phyloP scores from a whole-genome alignment of 1,140 invertebrate genomes.

The Catajapyx aquilonaris region DNA sequence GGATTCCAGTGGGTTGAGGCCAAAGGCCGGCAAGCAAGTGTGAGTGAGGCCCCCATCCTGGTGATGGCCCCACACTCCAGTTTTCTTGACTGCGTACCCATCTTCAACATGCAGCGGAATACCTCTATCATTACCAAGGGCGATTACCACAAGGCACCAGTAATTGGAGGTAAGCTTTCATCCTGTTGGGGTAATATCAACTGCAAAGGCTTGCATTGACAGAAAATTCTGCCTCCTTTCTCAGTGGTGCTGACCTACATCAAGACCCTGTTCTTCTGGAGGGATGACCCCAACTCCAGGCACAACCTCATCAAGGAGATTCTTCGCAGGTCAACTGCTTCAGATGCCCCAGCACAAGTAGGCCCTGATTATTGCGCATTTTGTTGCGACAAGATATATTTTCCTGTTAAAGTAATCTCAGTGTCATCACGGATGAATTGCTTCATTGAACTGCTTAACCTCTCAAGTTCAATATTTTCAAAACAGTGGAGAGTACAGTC shows the following conservation, averaged over 20 bases:
- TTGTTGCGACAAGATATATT: not conserved
- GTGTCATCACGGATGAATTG: too few relatives aligned
- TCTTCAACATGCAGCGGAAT: conserved; percentile 52
- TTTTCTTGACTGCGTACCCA: conserved; percentile 68
- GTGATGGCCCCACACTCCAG: conserved; percentile 77
- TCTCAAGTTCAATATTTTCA: too few relatives aligned
- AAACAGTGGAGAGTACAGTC: too few relatives aligned
- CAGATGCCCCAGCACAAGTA: conserved; percentile 77
- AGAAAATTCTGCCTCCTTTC: too few relatives aligned
- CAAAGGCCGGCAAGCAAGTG: conserved; percentile 37
- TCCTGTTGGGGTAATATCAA: not conserved
- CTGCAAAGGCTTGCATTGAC: too few relatives aligned
- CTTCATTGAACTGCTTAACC: too few relatives aligned
- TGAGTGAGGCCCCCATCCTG: conserved; percentile 58
- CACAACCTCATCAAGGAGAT: conserved; percentile 82
- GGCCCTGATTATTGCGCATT: not conserved
- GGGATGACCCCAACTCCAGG: conserved; percentile 78
- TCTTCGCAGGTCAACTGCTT: conserved; percentile 55
- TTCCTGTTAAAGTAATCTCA: too few relatives aligned
- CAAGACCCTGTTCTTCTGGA: conserved; percentile 83
- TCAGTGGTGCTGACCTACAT: conserved; percentile 83
- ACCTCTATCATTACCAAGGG: conserved; percentile 74
- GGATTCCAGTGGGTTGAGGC: conserved; percentile 56
- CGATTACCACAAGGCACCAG: conserved; percentile 48
- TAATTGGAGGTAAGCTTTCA: conserved; percentile 82